These are phyloP conservation scores for Encarsia formosa DNA, from an alignment of 2,888 invertebrate species.

Conservation along the genomic window DNA sequence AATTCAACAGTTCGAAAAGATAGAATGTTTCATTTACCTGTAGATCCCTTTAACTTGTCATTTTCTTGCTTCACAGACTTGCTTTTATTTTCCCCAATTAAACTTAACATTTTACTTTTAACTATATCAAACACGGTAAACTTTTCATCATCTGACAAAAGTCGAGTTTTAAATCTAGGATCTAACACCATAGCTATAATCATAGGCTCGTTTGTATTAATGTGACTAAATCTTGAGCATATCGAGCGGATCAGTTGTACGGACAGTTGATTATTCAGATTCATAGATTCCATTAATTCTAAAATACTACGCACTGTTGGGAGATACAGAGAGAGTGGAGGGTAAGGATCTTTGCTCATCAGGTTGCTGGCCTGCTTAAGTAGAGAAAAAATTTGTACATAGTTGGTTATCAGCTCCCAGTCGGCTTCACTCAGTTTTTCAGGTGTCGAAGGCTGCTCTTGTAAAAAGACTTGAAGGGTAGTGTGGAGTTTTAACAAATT, in stretches of 20 bases:
- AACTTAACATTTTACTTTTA: conserved; percentile 17
- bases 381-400: conserved; percentile 22
- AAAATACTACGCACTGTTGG: conserved; percentile 23
- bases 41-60: no score
- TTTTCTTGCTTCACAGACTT: no score
- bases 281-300: conserved; percentile 22
- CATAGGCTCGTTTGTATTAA: conserved; percentile 23
- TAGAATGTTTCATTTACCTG: no score
- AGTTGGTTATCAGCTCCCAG: conserved; percentile 24
- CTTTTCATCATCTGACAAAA: conserved; percentile 23
- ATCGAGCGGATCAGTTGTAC: conserved; percentile 18
- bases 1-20: no score
- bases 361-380: conserved; percentile 26
- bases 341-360: conserved; percentile 22
- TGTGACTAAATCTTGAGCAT: conserved; percentile 22
- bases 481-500: conserved; percentile 21
- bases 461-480: conserved; percentile 15
- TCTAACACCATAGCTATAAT: conserved; percentile 27
- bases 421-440: conserved; percentile 24
- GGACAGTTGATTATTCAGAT: conserved; percentile 16
- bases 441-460: conserved; percentile 10
- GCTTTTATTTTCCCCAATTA: neutral
- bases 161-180: conserved; percentile 27
- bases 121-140: conserved; percentile 23
- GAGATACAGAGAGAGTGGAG: conserved; percentile 25